Evolutionary conservation across 2,797 vertebrate species (phyloP), one percentile per base, ranked within the genome.

Genomic region (Nasua narica): DNA sequence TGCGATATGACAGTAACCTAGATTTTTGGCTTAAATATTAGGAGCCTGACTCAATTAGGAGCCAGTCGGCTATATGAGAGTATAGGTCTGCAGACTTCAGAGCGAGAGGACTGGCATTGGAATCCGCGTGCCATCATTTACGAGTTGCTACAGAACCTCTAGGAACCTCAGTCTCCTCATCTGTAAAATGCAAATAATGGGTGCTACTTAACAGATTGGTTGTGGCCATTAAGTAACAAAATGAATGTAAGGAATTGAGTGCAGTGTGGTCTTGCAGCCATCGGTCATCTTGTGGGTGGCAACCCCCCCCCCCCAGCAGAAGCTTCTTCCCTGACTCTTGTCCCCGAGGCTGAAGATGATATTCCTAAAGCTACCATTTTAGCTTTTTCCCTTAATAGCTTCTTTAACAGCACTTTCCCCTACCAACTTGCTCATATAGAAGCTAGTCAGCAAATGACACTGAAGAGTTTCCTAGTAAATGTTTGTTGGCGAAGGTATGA

Each of bases 141-240:
- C 37, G 81, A 46, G 16, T 69, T 25, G 54, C 82, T 60, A 90
- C 13, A 79, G 65, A 96, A 40, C 18, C n/a, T 94, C 40, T 90
- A 69, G 15, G 32, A 54, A 32, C 23, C 70, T 96, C 81, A 48
- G 27, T 96, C 87, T 96, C 15, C 62, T 87, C n/a, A 85, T 76
- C 90, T 82, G 48, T 52, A 27, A 81, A 65, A 79, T 82, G 87
- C 32, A 11, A 69, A 69, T 18, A n/a, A 56, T 46, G 18, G 82
- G 27, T 67, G 62, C 52, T 52, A 29, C 52, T 40, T 81, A 81
- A 95, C 11, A 90, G 21, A 10, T 67, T 58, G 52, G 13, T 74
- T 35, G 40, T 56, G 35, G 56, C 23, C 60, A 32, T 58, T 25
- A 89, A 50, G 29, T 40, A 65, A 23, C 25, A n/a, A 76, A 87